Evolutionary conservation across 2,888 invertebrate genomes (phyloP), one percentile per base, ranked within the genome.

Genomic region (Euzophera pinguis): DNA sequence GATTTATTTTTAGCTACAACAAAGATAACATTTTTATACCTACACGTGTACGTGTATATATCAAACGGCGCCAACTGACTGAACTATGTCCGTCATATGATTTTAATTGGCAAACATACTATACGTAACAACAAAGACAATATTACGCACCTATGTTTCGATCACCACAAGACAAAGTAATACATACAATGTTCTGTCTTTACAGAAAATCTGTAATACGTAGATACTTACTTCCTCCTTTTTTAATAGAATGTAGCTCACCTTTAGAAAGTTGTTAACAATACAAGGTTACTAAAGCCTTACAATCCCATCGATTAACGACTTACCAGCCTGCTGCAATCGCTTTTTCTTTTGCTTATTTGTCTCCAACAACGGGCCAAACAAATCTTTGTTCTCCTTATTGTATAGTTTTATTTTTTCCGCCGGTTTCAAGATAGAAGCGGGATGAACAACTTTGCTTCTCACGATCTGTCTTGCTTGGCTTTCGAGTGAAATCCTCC

Each of bases 1-100:
- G 79, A 64, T 58, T 73, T 89, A 89, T 88, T 89, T 85, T 87
- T 90, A 86, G 81, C 89, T 90, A 80, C 43, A 84, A 81, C 72
- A 76, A 67, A 83, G 76, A 84, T 75, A 79, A 73, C 70, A 64
- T 57, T 59, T 60, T 71, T 66, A 67, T 59, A 66, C 67, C 22
- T 22, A 22, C 2, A 22, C 5, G 22, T 22, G 5, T 22, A 66
- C 71, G 69, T 65, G 69, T 71, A 70, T 74, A 62, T 71, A 72
- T 55, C 67, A 62, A 63, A 74, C 73, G 87, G 83, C 86, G 85
- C 84, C 77, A 74, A 70, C 62, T 66, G 65, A 61, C 61, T 64
- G 73, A 45, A 45, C 16, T 45, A 32, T 32, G 45, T 45, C 45
- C 80, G 84, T 88, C 88, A 88, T 88, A 88, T 88, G 88, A 88